phyloP scores from a whole-genome alignment of 37 sponge, comb jelly and placozoan species.

The Tethya wilhelma region DNA sequence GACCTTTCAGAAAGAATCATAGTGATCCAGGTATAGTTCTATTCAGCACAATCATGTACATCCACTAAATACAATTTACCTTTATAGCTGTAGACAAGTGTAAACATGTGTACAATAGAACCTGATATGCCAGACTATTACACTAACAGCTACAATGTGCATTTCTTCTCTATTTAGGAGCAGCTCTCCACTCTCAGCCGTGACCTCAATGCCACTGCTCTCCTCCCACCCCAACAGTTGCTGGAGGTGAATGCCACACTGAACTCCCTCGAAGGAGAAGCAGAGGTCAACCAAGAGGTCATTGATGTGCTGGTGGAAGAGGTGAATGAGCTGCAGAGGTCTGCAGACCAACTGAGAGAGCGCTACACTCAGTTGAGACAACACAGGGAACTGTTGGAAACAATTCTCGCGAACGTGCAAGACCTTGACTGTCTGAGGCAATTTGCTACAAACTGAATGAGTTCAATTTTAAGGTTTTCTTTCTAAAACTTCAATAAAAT shows the following conservation, averaged over 20 bases:
- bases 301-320: slow-evolving; percentile 7
- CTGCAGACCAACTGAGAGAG: slow-evolving; percentile 39
- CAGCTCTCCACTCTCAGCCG: slow-evolving; percentile 4
- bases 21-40: not conserved
- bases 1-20: not conserved
- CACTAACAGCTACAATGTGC: no score
- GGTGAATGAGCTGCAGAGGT: slow-evolving; percentile 29
- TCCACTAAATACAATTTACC: no score
- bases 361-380: slow-evolving; percentile 31
- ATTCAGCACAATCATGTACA: not conserved
- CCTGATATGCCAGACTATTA: no score
- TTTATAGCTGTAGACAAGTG: not conserved
- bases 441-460: not conserved
- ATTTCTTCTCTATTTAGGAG: not conserved
- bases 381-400: slow-evolving; percentile 51
- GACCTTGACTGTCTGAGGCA: slow-evolving; percentile 51
- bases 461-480: not conserved
- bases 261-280: slow-evolving; percentile 9
- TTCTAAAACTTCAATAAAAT: no score
- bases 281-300: slow-evolving; percentile 16
- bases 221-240: slow-evolving; percentile 12
- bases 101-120: not conserved
- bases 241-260: slow-evolving; percentile 1
- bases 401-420: slow-evolving; percentile 32
- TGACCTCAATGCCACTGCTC: slow-evolving; percentile 20